Conservation (phyloP, 1,140 invertebrate genomes). For the Trichoplusia ni region DNA sequence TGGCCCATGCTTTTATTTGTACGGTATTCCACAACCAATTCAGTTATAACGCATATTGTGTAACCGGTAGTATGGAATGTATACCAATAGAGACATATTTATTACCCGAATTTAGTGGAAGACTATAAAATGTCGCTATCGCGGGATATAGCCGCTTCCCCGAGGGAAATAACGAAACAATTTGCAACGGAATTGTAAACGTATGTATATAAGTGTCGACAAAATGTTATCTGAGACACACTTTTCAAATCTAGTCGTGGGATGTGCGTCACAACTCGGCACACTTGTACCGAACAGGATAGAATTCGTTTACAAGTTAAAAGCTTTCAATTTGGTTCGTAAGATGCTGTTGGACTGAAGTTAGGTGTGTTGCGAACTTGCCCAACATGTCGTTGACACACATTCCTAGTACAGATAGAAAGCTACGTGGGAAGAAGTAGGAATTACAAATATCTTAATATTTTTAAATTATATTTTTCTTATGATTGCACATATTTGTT, state of each 20-base stretch:
- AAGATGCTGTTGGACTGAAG: constrained; percentile 44
- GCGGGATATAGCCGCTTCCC: background rate
- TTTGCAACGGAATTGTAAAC: constrained; percentile 12
- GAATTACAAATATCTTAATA: no score
- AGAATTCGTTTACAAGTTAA: constrained; percentile 70
- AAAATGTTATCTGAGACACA: constrained; percentile 34
- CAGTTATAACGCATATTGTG: background rate
- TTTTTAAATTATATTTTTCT: no score
- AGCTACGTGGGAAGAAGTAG: no score
- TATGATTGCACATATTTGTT: no score
- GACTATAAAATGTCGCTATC: constrained; percentile 1
- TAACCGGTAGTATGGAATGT: background rate
- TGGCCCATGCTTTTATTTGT: background rate
- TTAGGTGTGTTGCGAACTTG: constrained; percentile 9
- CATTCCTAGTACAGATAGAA: no score
- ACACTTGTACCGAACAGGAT: constrained; percentile 42
- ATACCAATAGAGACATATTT: background rate
- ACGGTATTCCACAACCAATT: background rate
- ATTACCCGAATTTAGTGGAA: constrained; percentile 6
- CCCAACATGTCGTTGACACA: constrained; percentile 17
- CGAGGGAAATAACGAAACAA: constrained; percentile 19
- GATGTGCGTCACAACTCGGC: constrained; percentile 44
- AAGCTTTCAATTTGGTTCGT: constrained; percentile 66
- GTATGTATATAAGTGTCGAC: constrained; percentile 11
- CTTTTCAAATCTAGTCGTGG: constrained; percentile 44